Conservation (phyloP, 2,888 invertebrate genomes). For the Chymomyza caudatula region DNA sequence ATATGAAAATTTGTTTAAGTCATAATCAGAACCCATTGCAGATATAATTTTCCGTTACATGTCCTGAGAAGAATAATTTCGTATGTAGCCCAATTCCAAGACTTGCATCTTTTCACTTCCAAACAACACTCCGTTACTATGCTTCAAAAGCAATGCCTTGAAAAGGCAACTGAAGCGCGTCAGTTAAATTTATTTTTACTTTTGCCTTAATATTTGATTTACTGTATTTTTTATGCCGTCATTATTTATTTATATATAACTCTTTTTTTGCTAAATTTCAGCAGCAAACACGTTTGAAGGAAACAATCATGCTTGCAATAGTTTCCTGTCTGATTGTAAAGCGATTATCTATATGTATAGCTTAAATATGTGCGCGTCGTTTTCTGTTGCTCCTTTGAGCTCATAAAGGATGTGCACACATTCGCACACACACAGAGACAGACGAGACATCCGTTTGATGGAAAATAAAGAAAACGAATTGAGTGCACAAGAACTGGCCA, state of each 20-base stretch:
- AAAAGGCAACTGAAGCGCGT: neutral
- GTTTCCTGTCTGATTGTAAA: conserved; percentile 68
- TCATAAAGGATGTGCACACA: conserved; percentile 57
- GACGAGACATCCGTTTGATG: conserved; percentile 62
- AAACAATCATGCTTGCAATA: conserved; percentile 68
- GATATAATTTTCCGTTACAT: too few relatives aligned
- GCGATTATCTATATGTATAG: conserved; percentile 52
- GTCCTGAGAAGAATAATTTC: too few relatives aligned
- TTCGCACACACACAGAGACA: conserved; percentile 46
- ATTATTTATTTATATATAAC: neutral
- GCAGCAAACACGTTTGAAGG: conserved; percentile 61
- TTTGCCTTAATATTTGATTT: neutral
- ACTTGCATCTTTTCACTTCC: too few relatives aligned
- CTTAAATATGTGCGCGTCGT: conserved; percentile 41
- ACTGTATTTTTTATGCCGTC: neutral
- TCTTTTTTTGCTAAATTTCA: conserved; percentile 13
- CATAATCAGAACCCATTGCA: too few relatives aligned
- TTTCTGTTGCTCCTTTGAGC: conserved; percentile 35
- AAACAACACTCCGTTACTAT: too few relatives aligned
- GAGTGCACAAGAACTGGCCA: conserved; percentile 53
- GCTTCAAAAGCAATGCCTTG: too few relatives aligned
- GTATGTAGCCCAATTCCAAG: too few relatives aligned
- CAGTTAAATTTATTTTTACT: neutral
- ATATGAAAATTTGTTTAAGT: too few relatives aligned
- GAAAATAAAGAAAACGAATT: conserved; percentile 67